A percentile compares a stretch with the other conserved stretches of the same genome.
phyloP scores from a whole-genome alignment of 2,888 invertebrate genomes.

The Orthonychiurus folsomi region DNA sequence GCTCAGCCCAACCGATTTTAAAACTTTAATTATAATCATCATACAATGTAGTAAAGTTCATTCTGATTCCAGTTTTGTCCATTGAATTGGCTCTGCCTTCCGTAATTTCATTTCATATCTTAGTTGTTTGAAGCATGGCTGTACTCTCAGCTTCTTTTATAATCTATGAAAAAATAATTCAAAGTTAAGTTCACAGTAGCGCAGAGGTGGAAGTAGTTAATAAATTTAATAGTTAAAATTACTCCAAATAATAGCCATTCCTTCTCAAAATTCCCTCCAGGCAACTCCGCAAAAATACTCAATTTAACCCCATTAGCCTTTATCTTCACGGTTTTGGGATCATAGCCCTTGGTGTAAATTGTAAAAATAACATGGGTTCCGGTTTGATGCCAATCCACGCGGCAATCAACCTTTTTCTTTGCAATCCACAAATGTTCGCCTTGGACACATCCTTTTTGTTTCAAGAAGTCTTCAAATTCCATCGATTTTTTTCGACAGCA shows the following conservation, averaged over 20 bases:
- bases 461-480: constrained; percentile 85
- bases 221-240: constrained; percentile 42
- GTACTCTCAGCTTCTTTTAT: constrained; percentile 61
- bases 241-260: constrained; percentile 77
- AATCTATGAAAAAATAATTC: constrained; percentile 58
- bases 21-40: no score
- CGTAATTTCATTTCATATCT: constrained; percentile 85
- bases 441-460: constrained; percentile 77
- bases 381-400: constrained; percentile 95
- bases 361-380: constrained; percentile 71
- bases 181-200: constrained; percentile 82
- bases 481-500: constrained; percentile 88
- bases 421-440: constrained; percentile 74
- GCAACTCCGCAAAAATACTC: constrained; percentile 64
- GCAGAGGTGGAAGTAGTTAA: no score
- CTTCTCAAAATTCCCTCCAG: constrained; percentile 62
- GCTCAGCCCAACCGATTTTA: no score
- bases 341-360: constrained; percentile 82
- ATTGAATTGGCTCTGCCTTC: constrained; percentile 74
- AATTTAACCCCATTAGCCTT: constrained; percentile 76
- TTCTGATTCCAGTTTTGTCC: constrained; percentile 48
- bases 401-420: constrained; percentile 50
- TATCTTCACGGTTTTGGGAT: constrained; percentile 63
- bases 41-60: neutral
- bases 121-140: constrained; percentile 73